A percentile compares a stretch with the other conserved stretches of the same genome.
These are phyloP conservation scores for Smithornis capensis DNA, from an alignment of 2,113 vertebrate genomes.

Conservation along the genomic window DNA sequence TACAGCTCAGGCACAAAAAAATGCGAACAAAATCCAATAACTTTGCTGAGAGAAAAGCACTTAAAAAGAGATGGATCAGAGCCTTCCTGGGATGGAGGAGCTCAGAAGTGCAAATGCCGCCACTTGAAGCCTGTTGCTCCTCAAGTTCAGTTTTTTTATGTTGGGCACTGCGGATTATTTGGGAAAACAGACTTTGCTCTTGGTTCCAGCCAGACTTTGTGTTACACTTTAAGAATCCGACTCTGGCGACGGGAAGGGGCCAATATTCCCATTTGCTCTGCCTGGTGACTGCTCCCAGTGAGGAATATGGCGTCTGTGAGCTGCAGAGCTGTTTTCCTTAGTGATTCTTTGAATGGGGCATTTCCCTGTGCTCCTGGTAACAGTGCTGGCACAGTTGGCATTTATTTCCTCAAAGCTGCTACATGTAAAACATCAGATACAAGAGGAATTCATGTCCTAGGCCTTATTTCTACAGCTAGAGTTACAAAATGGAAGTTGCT, in stretches of 20 bases:
- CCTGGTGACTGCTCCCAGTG: not conserved
- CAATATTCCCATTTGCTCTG: not conserved
- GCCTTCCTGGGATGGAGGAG: not conserved
- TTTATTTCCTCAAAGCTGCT: not conserved
- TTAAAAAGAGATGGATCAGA: not conserved
- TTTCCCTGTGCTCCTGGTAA: not conserved
- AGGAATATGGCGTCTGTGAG: not conserved
- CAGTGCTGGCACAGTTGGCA: not conserved
- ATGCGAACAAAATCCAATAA: accelerated
- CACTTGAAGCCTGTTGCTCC: accelerated
- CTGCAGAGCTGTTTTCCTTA: conserved; percentile 15
- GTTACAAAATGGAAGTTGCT: accelerated
- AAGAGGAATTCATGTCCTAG: not conserved
- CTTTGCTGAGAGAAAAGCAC: not conserved
- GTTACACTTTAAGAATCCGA: not conserved
- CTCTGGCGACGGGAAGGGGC: not conserved
- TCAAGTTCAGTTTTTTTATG: accelerated
- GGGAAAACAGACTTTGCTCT: not conserved
- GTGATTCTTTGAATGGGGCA: conserved; percentile 25
- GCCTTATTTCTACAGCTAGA: not conserved
- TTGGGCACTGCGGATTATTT: not conserved
- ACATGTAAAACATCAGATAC: accelerated
- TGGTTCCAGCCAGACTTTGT: not conserved
- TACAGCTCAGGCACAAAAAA: not conserved
- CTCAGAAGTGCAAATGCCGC: conserved; percentile 3